These are phyloP conservation scores for Leptopilina clavipes DNA, from an alignment of 1,140 invertebrate genomes.

Conservation along the genomic window DNA sequence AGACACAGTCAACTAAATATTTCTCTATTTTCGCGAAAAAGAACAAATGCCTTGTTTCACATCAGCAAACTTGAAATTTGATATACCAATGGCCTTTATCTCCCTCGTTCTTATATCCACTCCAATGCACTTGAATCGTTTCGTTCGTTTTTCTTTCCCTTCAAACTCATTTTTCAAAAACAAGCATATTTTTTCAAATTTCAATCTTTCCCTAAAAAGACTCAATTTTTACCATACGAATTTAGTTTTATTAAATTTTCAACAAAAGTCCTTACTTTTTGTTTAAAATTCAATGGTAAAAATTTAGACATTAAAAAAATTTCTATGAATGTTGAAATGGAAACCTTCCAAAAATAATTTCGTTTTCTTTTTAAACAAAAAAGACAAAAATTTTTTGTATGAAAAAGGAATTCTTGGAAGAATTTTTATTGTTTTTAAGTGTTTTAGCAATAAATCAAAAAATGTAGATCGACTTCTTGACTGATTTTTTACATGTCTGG, in stretches of 20 bases:
- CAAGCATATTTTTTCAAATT: background rate
- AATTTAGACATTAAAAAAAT: no score
- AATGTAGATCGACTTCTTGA: constrained; percentile 39
- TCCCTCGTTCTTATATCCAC: constrained; percentile 16
- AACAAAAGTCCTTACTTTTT: no score
- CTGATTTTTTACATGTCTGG: constrained; percentile 45
- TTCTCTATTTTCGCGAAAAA: background rate
- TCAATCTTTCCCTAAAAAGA: background rate
- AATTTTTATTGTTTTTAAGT: constrained; percentile 17
- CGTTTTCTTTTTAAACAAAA: background rate
- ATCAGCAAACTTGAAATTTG: constrained; percentile 45
- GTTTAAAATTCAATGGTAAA: no score
- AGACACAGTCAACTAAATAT: constrained; percentile 53
- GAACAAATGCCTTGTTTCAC: constrained; percentile 43
- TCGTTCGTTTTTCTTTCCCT: constrained; percentile 3
- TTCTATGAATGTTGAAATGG: no score
- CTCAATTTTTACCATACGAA: no score
- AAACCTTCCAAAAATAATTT: no score
- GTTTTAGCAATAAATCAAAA: constrained; percentile 43
- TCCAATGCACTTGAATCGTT: constrained; percentile 7
- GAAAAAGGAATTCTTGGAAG: constrained; percentile 4
- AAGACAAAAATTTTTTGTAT: background rate
- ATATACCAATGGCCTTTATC: constrained; percentile 28
- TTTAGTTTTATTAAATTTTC: no score
- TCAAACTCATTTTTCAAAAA: background rate